Base-by-base conservation (phyloP, 2,113 vertebrate genomes). In the Cinclus mexicanus region DNA sequence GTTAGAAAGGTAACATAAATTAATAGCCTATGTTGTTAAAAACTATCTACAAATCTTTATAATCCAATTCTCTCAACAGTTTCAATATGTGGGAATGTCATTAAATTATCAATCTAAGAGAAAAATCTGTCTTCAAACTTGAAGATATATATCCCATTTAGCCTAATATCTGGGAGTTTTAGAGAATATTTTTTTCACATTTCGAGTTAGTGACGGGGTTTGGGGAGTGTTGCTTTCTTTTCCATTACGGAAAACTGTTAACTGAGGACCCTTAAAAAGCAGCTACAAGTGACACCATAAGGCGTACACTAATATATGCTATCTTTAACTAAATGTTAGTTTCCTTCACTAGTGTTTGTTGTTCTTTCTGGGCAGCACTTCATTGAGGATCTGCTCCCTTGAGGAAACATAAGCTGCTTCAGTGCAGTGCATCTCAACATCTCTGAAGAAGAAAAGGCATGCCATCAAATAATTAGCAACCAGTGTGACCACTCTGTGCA, bases 1-100 rank as follows among this genome's bases (percentile, higher is more conserved):
- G 68, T 69, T 59, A 81, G 63, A 91, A 88, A 89, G 87, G 89
- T 90, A 96, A 97, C 93, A 96, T 82, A 95, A 97, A 95, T 94
- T 88, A 94, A 94, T 93, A 82, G 78, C 52, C 86, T 80, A 23
- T 88, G 81, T 85, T 92, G 70, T 93, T 94, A 87, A 95, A 95
- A 68, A 90, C 10, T 7, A 95, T 69, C 83, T 82, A 83, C 47
- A 84, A 90, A 94, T 87, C 95, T 93, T 94, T 76, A 93, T 70
- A 83, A 89, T 92, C 29, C 76, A 83, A 72, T 93, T 95, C 94
- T 87, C 89, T 82, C 91, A 96, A 76, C 50, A 84, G 44, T 52
- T 94, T 69, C 0, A 0, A 65, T 60, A 93, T 29, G 31, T 85
- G 16, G 65, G 85, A 84, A 83, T 24, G 71, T 49, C 87, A 87